phyloP scores from a whole-genome alignment of 2,888 invertebrate genomes.

The Clusia tigrina region DNA sequence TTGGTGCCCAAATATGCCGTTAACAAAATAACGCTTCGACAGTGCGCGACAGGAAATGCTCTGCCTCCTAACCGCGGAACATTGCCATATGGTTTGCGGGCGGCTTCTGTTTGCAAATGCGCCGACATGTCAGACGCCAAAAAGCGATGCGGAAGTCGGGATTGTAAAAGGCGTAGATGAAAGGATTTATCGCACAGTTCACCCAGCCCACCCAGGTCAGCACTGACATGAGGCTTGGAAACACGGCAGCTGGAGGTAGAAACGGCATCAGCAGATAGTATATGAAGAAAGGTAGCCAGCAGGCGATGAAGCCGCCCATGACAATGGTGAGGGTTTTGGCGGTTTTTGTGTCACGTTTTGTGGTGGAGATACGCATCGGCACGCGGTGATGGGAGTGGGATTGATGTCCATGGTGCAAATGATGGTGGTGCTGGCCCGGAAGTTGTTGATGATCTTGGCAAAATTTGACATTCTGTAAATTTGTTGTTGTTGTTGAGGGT shows the following conservation, averaged over 20 bases:
- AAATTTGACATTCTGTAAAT: constrained; percentile 23
- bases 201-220: constrained; percentile 91
- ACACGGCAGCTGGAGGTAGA: constrained; percentile 70
- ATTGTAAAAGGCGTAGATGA: constrained; percentile 90
- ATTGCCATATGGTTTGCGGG: constrained; percentile 54
- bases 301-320: constrained; percentile 88
- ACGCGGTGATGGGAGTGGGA: constrained; percentile 51
- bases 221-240: constrained; percentile 74
- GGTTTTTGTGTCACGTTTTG: constrained; percentile 83
- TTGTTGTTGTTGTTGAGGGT: constrained; percentile 17
- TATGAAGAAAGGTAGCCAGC: constrained; percentile 89
- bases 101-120: constrained; percentile 57
- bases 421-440: constrained; percentile 29
- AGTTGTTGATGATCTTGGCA: constrained; percentile 27
- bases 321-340: constrained; percentile 87
- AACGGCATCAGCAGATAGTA: constrained; percentile 85
- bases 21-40: no score
- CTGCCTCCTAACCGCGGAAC: constrained; percentile 49
- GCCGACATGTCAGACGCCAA: constrained; percentile 76
- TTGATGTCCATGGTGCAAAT: constrained; percentile 35
- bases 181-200: constrained; percentile 89
- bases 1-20: not conserved
- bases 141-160: constrained; percentile 87
- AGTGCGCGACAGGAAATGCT: not conserved
- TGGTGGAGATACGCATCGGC: constrained; percentile 70